Base-by-base conservation (phyloP, 2,113 vertebrate species). In the Collichthys lucidus region DNA sequence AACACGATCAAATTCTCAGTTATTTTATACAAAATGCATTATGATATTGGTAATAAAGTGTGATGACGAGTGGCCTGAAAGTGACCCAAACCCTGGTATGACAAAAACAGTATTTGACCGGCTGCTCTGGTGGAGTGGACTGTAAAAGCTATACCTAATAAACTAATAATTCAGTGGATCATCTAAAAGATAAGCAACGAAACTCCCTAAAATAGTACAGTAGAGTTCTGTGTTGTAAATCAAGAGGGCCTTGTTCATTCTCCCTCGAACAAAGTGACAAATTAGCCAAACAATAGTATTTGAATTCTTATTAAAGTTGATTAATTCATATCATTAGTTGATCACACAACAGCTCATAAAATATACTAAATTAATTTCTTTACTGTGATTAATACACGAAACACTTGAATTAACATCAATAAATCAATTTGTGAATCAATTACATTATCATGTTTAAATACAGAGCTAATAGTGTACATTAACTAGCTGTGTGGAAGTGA, bases 271-370 rank as follows among this genome's bases (percentile, higher is more conserved):
- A 95, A 95, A 95, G 91, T 94, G 95, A 94, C 84, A 88, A 93
- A 96, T 96, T 95, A 93, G 91, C 93, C 77, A 71, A 94, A 95
- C 94, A 95, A 95, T 94, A 93, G 82, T 92, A 94, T 94, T 95
- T 94, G 95, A 95, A 95, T 95, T 96, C 94, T 95, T 96, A 96
- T 96, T 96, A 95, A 95, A 95, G 88, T 95, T 96, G 95, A 96
- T 96, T 96, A 95, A 96, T 95, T 95, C 90, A 94, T 95, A 95
- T 94, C 94, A 95, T 94, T 95, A 95, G 91, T 93, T 90, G 89
- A 94, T 92, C 92, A 68, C 90, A 93, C 90, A 92, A 95, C 89
- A 94, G 94, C 94, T 96, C 94, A 90, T 78, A 92, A 95, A 94
- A 94, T 94, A 89, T 91, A 91, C 87, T 49, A 88, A 91, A 94